Base-by-base conservation (phyloP, 2,888 invertebrate species). In the Drosophila paramelanica region DNA sequence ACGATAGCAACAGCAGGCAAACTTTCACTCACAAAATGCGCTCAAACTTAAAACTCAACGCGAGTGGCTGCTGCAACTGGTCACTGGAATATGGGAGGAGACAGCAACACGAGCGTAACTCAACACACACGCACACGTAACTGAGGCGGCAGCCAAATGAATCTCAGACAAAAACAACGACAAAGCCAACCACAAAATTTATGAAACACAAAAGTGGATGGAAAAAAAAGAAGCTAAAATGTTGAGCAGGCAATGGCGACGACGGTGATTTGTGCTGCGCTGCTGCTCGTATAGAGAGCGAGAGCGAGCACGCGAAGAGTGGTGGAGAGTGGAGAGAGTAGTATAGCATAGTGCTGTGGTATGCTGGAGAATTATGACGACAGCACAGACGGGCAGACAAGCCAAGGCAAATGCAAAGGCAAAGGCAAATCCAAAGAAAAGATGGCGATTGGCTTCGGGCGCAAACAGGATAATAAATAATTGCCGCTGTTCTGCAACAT, bases 1-100 rank as follows among this genome's bases (percentile, higher is more conserved):
- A 13, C 36, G 13, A 6, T 36, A 55, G 43, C 25, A 31, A 36
- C 42, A 41, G 38, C 42, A 41, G 20, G 27, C 8, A 39, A 46
- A 69, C 51, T 79, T 59, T 56, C 67, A 79, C 82, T 82, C 86
- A 80, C 38, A 55, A 64, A 51, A 60, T 50, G 66, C 68, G 68
- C 77, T 84, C 79, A 74, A 81, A 84, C 49, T 57, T 57, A 61
- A 50, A 27, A 25, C 33, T 51, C 46, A 51, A 42, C 3, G 49
- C 45, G 50, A 68, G 66, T 77, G 67, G 49, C 74, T 65, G 46
- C 71, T 72, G 58, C 67, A 57, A 67, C 77, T 74, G 71, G 79
- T 65, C 79, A 78, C 78, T 84, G 85, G 81, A 83, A 88, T 86
- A 79, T 86, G 86, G 83, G 88, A 73, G 85, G 85, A 86, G 88